phyloP scores from a whole-genome alignment of 2,888 invertebrate species.

The Spicauda simplicius region DNA sequence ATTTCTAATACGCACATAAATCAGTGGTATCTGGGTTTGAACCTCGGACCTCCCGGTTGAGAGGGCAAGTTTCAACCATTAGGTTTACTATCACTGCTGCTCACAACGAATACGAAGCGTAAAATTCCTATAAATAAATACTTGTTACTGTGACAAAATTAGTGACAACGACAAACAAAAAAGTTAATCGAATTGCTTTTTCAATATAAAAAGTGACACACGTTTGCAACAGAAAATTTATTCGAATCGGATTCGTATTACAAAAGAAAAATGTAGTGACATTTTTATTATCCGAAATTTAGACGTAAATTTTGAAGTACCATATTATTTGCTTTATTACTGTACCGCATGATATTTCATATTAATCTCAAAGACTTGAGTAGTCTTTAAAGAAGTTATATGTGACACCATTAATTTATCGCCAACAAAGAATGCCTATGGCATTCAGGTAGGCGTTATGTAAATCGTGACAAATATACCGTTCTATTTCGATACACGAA shows the following conservation, averaged over 20 bases:
- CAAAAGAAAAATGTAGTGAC: conserved; percentile 4
- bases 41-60: too few species aligned
- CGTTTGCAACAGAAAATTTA: background rate
- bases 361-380: conserved; percentile 6
- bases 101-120: too few species aligned
- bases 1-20: too few species aligned
- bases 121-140: too few species aligned
- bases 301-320: background rate
- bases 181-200: too few species aligned
- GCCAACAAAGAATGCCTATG: conserved; percentile 22
- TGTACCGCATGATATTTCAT: background rate
- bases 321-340: background rate
- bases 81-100: too few species aligned
- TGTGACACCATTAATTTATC: conserved; percentile 15
- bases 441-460: conserved; percentile 18
- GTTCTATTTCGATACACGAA: conserved; percentile 13
- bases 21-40: too few species aligned
- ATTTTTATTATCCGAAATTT: conserved; percentile 8
- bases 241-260: background rate
- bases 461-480: conserved; percentile 16
- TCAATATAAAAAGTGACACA: too few species aligned
- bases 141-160: too few species aligned
- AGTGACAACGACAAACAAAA: too few species aligned
- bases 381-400: conserved; percentile 8
- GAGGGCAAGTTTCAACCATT: too few species aligned